These are phyloP conservation scores for Lacerta bilineata DNA, from an alignment of 2,797 vertebrate genomes.

Conservation along the genomic window DNA sequence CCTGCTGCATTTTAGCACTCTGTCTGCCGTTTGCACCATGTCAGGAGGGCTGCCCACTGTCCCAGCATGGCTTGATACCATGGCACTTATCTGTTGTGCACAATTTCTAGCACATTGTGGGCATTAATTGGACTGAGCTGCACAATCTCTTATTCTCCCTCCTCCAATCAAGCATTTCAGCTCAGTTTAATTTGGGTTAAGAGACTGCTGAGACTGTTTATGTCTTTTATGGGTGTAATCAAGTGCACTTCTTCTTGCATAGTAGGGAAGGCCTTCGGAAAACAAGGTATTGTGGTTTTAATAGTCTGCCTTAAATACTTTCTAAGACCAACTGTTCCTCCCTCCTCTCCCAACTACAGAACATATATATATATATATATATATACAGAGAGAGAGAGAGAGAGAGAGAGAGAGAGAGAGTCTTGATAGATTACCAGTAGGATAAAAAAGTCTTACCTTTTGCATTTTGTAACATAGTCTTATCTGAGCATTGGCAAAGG, in stretches of 20 bases:
- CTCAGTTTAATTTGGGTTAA: conserved; percentile 39
- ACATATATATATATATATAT: conserved; percentile 55
- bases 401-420: conserved; percentile 10
- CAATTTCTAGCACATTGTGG: conserved; percentile 9
- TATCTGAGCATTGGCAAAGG: conserved; percentile 53
- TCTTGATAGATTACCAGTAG: conserved; percentile 51
- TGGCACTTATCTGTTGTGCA: not conserved
- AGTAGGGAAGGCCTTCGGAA: conserved; percentile 39
- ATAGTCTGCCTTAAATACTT: conserved; percentile 45
- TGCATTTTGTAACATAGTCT: conserved; percentile 54
- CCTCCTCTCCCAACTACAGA: not conserved
- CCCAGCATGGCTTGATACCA: not conserved
- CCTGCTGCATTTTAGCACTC: not conserved
- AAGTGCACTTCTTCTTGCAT: conserved; percentile 17
- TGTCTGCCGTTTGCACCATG: not conserved
- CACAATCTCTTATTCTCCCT: conserved; percentile 1
- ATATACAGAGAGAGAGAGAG: not conserved
- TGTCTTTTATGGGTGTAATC: conserved; percentile 44
- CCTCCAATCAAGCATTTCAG: conserved; percentile 4
- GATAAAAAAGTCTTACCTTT: conserved; percentile 46
- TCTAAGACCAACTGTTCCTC: conserved; percentile 35
- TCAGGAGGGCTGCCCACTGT: not conserved
- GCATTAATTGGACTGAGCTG: not conserved
- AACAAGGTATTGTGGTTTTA: not conserved
- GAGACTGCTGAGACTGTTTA: conserved; percentile 44